These are phyloP conservation scores for Laothoe populi DNA, from an alignment of 2,888 invertebrate genomes.

Conservation along the genomic window DNA sequence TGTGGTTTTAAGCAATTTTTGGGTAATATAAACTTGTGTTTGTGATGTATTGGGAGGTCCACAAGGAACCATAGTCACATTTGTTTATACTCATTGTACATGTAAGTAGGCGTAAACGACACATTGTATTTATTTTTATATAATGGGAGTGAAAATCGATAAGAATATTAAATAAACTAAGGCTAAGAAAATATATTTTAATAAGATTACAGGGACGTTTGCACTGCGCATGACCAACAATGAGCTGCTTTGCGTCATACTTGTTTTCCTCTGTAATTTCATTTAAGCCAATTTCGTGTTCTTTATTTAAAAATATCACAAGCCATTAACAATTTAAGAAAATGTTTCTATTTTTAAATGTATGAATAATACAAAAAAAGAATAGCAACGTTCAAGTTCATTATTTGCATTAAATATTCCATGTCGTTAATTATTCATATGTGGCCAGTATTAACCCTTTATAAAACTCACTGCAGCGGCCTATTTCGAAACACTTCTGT, in stretches of 20 bases:
- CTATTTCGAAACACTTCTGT: constrained; percentile 25
- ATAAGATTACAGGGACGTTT: constrained; percentile 52
- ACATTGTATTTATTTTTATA: background rate
- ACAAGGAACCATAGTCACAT: background rate
- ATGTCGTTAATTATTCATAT: background rate
- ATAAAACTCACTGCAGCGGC: background rate
- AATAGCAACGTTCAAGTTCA: background rate
- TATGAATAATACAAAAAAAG: background rate
- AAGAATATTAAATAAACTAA: constrained; percentile 25
- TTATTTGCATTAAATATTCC: background rate
- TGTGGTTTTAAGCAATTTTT: background rate
- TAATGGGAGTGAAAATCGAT: constrained; percentile 10
- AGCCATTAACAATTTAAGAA: background rate
- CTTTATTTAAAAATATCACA: constrained; percentile 25
- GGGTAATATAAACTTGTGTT: background rate
- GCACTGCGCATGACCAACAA: constrained; percentile 55
- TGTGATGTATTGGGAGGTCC: background rate
- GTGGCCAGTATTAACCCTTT: background rate
- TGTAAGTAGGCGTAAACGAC: background rate
- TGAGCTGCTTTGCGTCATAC: constrained; percentile 59
- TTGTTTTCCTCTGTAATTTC: constrained; percentile 48
- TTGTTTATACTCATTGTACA: background rate
- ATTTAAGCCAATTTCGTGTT: constrained; percentile 31
- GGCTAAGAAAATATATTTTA: constrained; percentile 49
- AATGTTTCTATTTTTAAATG: background rate